Conservation (phyloP, 2,113 vertebrate genomes). For the Siniperca chuatsi region DNA sequence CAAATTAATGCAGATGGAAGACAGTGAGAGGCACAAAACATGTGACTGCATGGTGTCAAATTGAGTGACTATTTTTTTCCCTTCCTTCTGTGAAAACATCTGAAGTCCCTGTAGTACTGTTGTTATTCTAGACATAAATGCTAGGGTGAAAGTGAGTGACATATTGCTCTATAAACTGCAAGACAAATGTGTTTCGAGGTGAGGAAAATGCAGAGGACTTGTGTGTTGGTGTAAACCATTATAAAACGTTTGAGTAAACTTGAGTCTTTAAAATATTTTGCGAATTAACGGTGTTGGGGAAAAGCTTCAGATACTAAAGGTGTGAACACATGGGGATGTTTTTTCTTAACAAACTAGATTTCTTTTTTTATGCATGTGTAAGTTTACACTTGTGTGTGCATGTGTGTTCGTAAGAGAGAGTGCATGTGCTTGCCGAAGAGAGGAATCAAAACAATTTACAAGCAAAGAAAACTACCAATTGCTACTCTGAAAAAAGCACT, state of each 20-base stretch:
- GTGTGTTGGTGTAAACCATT: conserved; percentile 28
- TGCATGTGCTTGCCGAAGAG: conserved; percentile 20
- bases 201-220: conserved; percentile 28
- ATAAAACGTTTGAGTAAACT: background rate
- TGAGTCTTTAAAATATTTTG: conserved; percentile 18
- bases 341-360: background rate
- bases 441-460: conserved; percentile 68
- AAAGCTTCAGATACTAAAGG: conserved; percentile 11
- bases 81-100: conserved; percentile 59
- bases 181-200: conserved; percentile 62
- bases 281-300: conserved; percentile 9
- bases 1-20: conserved; percentile 82
- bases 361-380: conserved; percentile 1
- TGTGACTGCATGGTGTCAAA: conserved; percentile 75
- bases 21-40: conserved; percentile 71
- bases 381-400: conserved; percentile 3
- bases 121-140: conserved; percentile 61
- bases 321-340: conserved; percentile 1
- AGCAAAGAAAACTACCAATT: conserved; percentile 72
- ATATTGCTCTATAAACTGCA: conserved; percentile 53
- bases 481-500: conserved; percentile 55
- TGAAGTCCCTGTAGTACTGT: conserved; percentile 54
- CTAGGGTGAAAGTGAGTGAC: conserved; percentile 53
- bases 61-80: conserved; percentile 59
- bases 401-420: conserved; percentile 1